Base-by-base conservation (phyloP, 1,140 invertebrate species). In the Agraylea sexmaculata region DNA sequence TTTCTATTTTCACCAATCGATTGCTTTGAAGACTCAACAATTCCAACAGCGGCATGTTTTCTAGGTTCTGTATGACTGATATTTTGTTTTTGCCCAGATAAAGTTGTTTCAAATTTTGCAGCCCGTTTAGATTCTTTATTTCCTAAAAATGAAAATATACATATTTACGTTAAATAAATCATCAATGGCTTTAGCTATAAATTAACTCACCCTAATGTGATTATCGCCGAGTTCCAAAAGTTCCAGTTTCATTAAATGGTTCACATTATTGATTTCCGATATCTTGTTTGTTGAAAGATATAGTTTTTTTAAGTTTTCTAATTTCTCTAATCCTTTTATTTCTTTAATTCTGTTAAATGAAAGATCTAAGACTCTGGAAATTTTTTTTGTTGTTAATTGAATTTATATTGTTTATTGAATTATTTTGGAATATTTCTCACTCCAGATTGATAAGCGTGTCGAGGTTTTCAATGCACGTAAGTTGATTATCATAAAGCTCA, bases 31-130 rank as follows among this genome's bases (percentile, higher is more conserved):
- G 54, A 58, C 91, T 94, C 3, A 99, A 60, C 42, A 90, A 74
- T 45, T 77, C 75, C 18, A 99, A 66, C 42, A 83, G 78, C 4
- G 65, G 64, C 13, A 98, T 62, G n/a, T 67, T 67, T 29, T 81
- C 80, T 10, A 99, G 58, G 57, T 93, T 90, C 57, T 91, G 69
- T 29, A 99, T 81, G 66, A 85, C 84, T 0, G 70, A 68, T 38
- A 99, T 92, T 73, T 97, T 98, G 60, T 99, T 99, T 60, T 97
- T 98, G 0, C 94, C 93, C 32, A 99, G 61, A 61, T 81, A 94
- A 2, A 95, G 61, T 53, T 79, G 75, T 13, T 73, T 77, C 15
- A 96, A 61, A 51, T 80, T 80, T 11, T 66, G 66, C 17, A 94
- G 58, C 12, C 71, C 74, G 18, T 86, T 76, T 5, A 94, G 58